Base-by-base conservation (phyloP, 2,113 vertebrate genomes). In the Panurus biarmicus region DNA sequence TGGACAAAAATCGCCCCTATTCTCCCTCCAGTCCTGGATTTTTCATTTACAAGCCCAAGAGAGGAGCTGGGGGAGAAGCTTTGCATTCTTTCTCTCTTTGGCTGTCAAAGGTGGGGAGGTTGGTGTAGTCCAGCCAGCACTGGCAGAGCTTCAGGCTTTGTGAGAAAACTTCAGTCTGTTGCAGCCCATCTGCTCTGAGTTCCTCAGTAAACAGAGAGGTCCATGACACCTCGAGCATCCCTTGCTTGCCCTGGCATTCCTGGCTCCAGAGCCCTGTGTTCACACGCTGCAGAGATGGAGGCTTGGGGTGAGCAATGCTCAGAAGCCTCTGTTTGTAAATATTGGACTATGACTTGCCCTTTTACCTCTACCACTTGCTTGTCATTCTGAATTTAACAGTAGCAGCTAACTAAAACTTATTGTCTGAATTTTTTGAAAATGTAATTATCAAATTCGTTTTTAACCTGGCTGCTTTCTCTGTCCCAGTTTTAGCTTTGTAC, bases 271-370 rank as follows among this genome's bases (percentile, higher is more conserved):
- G 40, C 38, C 21, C 28, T 12, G 18, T 10, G 29, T 7, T 45
- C 47, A 31, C 14, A 7, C 1, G 0, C 20, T 33, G 44, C 51
- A 51, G 54, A 35, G 71, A 38, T 20, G 3, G 2, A 47, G 18
- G 6, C 42, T 57, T 62, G 35, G 4, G 23, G 21, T 50, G 23
- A 28, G n/a, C 44, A 82, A 2, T 5, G 29, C 33, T 48, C 7
- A 1, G 7, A 58, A 57, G 7, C 3, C 18, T 40, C 38, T 40
- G 21, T 13, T 23, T 47, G 11, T n/a, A 48, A 64, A 56, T 77
- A 19, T 5, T 51, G 40, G 22, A 38, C 24, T 40, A 4, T 11
- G 36, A 45, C 25, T 74, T 35, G 12, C 12, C 51, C 24, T 64
- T 86, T 76, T 36, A 60, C 35, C 20, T 93, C 65, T 48, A 14